phyloP scores from a whole-genome alignment of 2,113 vertebrate species.

The Pao palembangensis region DNA sequence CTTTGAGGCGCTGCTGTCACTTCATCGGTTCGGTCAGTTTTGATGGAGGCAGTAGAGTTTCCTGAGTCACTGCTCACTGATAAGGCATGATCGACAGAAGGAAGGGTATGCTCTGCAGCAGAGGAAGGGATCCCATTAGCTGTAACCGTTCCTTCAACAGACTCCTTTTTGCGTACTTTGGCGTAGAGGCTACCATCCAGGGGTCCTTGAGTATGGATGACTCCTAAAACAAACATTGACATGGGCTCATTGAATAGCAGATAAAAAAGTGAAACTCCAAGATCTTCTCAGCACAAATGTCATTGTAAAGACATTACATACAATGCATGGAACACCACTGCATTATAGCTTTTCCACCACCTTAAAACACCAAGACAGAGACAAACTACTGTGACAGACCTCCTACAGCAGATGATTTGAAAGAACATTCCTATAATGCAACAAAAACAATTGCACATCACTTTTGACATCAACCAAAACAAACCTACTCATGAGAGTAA shows the following conservation, averaged over 20 bases:
- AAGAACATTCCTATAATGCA: too few relatives aligned
- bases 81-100: slow-evolving; percentile 86
- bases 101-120: slow-evolving; percentile 61
- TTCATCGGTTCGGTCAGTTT: slow-evolving; percentile 95
- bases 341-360: too few relatives aligned
- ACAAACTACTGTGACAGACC: too few relatives aligned
- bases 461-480: too few relatives aligned
- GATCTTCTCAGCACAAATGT: background rate
- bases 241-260: slow-evolving; percentile 22
- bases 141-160: slow-evolving; percentile 75
- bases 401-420: too few relatives aligned
- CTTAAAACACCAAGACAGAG: too few relatives aligned
- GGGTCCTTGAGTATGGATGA: slow-evolving; percentile 93
- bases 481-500: background rate
- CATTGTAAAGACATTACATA: too few relatives aligned
- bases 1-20: slow-evolving; percentile 39
- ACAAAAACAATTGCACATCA: too few relatives aligned
- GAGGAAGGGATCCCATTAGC: slow-evolving; percentile 73
- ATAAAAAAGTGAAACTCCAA: background rate
- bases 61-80: slow-evolving; percentile 97
- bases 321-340: too few relatives aligned
- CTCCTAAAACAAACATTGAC: slow-evolving; percentile 76
- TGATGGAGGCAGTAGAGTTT: slow-evolving; percentile 95
- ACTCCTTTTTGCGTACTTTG: slow-evolving; percentile 98
- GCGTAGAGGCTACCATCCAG: slow-evolving; percentile 97